These are phyloP conservation scores for Schizaphis graminum DNA, from an alignment of 2,888 invertebrate genomes.

Conservation along the genomic window DNA sequence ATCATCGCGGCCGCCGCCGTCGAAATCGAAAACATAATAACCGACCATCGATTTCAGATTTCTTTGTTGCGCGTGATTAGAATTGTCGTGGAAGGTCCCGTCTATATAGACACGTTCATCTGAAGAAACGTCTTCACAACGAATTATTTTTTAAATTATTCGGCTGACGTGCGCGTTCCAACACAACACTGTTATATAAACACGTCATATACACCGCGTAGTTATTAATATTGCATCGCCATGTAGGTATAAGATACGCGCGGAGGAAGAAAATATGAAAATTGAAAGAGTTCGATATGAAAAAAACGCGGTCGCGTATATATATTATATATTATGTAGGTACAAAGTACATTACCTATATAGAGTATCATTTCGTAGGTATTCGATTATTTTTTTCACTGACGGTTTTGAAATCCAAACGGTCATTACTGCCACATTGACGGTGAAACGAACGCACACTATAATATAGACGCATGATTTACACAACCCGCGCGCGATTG, in stretches of 20 bases:
- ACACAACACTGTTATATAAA: background rate
- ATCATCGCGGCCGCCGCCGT: background rate
- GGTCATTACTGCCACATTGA: background rate
- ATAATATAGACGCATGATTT: background rate
- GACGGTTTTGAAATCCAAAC: background rate
- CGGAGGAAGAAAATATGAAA: background rate
- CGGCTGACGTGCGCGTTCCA: background rate
- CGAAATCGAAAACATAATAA: background rate
- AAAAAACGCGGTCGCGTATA: background rate
- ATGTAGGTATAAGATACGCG: background rate
- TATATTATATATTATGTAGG: background rate
- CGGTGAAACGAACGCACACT: background rate
- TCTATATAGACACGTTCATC: background rate
- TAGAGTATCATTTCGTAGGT: background rate
- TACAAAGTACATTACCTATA: background rate
- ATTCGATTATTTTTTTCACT: slow-evolving; percentile 7
- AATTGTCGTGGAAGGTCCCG: background rate
- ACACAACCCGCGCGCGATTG: background rate
- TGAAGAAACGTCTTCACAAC: background rate
- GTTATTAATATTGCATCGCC: background rate
- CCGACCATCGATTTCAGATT: background rate
- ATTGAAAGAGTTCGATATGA: background rate
- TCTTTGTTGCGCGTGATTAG: background rate
- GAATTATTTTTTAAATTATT: too few species aligned
- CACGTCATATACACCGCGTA: background rate